Evolutionary conservation across 2,797 vertebrate species (phyloP).

Genomic region (Craterocephalus amniculus): DNA sequence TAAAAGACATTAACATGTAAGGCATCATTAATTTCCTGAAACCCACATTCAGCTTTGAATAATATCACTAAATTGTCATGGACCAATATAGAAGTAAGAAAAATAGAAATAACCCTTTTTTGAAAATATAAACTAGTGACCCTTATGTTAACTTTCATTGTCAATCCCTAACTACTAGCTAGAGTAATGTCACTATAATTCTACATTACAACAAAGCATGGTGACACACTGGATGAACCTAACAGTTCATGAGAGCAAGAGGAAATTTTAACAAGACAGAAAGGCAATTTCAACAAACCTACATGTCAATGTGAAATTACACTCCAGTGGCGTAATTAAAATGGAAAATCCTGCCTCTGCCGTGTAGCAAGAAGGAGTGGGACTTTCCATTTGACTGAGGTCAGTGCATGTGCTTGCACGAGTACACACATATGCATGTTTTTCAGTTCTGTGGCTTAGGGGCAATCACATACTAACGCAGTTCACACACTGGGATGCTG

Average conservation of each 20-base stretch:
- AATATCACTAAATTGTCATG: background rate
- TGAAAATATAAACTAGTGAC: background rate
- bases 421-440: slow-evolving; percentile 31
- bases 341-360: slow-evolving; percentile 58
- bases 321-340: slow-evolving; percentile 58
- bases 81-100: background rate
- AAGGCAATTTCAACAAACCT: slow-evolving; percentile 54
- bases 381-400: slow-evolving; percentile 68
- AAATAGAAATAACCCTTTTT: background rate
- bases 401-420: slow-evolving; percentile 31
- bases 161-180: background rate
- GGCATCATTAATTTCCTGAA: background rate
- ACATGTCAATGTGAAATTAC: slow-evolving; percentile 68
- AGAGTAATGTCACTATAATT: slow-evolving; percentile 18
- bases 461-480: slow-evolving; percentile 50
- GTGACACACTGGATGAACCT: slow-evolving; percentile 32
- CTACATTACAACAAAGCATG: slow-evolving; percentile 35
- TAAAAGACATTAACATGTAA: background rate
- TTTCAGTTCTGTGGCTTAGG: slow-evolving; percentile 47
- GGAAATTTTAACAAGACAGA: slow-evolving; percentile 60
- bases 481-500: slow-evolving; percentile 54
- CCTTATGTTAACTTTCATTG: background rate
- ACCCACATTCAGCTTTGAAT: background rate
- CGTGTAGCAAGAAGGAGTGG: slow-evolving; percentile 42
- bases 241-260: slow-evolving; percentile 28